These are phyloP conservation scores for Addax nasomaculatus DNA, from an alignment of 2,113 vertebrate species.

Conservation along the genomic window DNA sequence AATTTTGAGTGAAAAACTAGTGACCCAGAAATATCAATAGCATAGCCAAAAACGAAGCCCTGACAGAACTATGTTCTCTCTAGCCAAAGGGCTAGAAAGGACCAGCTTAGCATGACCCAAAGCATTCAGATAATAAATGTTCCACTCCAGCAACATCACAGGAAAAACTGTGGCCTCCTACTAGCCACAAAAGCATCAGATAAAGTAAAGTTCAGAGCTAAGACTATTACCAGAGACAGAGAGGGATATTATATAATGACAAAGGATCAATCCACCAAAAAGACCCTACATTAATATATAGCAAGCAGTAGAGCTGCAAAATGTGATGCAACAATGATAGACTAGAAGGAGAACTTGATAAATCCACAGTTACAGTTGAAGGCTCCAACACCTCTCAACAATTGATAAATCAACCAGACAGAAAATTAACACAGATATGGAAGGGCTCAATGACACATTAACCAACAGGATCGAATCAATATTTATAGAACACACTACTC, in stretches of 20 bases:
- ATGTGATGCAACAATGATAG: background rate
- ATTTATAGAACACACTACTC: background rate
- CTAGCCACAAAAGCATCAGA: background rate
- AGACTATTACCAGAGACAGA: background rate
- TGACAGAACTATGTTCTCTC: background rate
- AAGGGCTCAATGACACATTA: background rate
- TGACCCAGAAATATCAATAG: background rate
- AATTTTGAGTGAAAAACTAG: background rate
- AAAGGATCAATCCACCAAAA: background rate
- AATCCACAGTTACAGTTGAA: background rate
- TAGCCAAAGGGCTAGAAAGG: background rate
- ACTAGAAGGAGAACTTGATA: background rate
- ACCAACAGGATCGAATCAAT: background rate
- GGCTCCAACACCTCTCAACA: background rate
- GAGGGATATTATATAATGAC: background rate
- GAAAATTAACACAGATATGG: background rate
- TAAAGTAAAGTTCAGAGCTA: background rate
- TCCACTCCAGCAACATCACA: background rate
- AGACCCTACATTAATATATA: background rate
- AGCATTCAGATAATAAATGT: background rate
- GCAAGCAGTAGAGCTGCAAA: background rate
- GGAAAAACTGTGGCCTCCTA: background rate
- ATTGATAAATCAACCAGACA: background rate
- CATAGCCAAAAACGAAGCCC: background rate
- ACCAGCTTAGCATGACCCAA: background rate